Base-by-base conservation (phyloP, 2,888 invertebrate genomes). In the Arge pagana region DNA sequence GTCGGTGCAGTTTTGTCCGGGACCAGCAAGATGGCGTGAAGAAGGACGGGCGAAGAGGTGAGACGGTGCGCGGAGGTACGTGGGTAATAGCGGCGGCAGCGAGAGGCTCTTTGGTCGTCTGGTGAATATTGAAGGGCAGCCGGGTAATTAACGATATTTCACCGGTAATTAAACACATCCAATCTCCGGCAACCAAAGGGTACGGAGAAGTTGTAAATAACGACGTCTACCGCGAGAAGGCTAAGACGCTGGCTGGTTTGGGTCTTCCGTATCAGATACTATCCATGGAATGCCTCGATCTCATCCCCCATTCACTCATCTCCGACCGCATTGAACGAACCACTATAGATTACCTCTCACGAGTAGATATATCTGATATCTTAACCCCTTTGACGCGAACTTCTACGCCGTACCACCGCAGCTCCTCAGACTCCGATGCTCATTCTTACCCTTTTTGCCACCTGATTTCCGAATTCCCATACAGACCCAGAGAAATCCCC, bases 141-240 rank as follows among this genome's bases (percentile, higher is more conserved):
- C 59, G 61, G 64, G 67, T 74, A 74, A 74, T 74, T 74, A 74
- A 74, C 73, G 74, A 72, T 74, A 74, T 74, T 72, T 71, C 66
- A 71, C 67, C 64, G 70, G 72, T 74, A 74, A 74, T 74, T 74
- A 74, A 74, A 68, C 74, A 66, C 69, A 68, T 65, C 66, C 66
- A 69, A 69, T 68, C 65, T 64, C 58, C 58, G 50, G 58, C 51
- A n/a, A n/a, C n/a, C n/a, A 64, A 66, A 65, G 62, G 65, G 62
- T 63, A 61, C 63, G 62, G 60, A 60, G 26, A 48, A 26, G 37
- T 30, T 39, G 15, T 24, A 28, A 30, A 19, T 26, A 26, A 6
- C 36, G 28, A 36, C 24, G 37, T 48, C 48, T 23, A 31, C 31
- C 24, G 33, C n/a, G n/a, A n/a, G n/a, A n/a, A n/a, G n/a, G n/a